Evolutionary conservation across 2,113 vertebrate genomes (phyloP), one percentile per base, ranked within the genome.

Genomic region (Brevimyrus niger): DNA sequence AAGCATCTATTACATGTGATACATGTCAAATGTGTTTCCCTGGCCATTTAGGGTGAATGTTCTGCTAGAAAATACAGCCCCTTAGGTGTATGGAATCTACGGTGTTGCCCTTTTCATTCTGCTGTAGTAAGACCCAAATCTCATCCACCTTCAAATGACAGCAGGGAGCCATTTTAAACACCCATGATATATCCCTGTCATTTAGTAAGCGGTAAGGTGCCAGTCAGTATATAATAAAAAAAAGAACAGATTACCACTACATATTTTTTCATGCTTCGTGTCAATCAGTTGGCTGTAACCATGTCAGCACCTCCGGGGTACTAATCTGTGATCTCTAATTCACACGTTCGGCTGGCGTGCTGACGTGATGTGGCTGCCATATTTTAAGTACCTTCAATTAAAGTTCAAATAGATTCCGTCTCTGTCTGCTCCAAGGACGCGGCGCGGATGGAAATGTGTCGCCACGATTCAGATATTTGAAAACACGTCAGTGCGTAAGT

Each of bases 61-160:
- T 17, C 73, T 80, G 4, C 73, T 17, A 17, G 17, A 80, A 80
- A 38, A 80, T 80, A 42, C 15, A 80, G 17, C 11, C 13, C 73
- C 73, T 80, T 42, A 42, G 73, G 73, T 80, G 73, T 42, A 19
- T 80, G 35, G 31, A 42, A 38, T 76, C 69, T 76, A 35, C 21
- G 4, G 35, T 19, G 35, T 80, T 19, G 15, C 73, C 73, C 73
- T 80, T 80, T 80, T 80, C 35, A 80, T 35, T 76, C 5, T 76
- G 69, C 69, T 76, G 69, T 17, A 76, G 27, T 76, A 76, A 76
- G 69, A 76, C 69, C 27, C 69, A 76, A 76, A 76, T 80, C 73
- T 80, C 73, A 80, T 80, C 73, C 73, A 80, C 73, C 73, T 80
- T 80, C 73, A 80, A 80, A 80, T 80, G 73, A 80, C 73, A 80